Base-by-base conservation (phyloP, 2,888 invertebrate species). In the Lissonota sp. region DNA sequence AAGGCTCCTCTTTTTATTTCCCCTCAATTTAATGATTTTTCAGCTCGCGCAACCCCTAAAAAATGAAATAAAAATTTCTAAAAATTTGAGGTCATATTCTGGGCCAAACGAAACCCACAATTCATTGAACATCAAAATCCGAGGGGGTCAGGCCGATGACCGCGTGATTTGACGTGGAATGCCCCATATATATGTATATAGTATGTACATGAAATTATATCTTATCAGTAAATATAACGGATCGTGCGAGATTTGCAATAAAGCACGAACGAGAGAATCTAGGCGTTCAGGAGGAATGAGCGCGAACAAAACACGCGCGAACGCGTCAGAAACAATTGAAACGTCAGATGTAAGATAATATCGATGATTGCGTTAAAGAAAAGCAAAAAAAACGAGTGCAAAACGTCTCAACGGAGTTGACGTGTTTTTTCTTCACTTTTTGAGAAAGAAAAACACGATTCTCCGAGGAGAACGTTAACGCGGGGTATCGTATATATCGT, bases 181-280 rank as follows among this genome's bases (percentile, higher is more conserved):
- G n/a, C n/a, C n/a, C n/a, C n/a, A 63, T 63, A 63, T 53, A 39
- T 42, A 26, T 44, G 1, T 10, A 37, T 26, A 53, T 72, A 26
- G 3, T 78, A 72, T n/a, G n/a, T n/a, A n/a, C 78, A 71, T 71
- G 71, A 62, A 63, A 51, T 75, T 74, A 26, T 26, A 79, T 70
- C 73, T 79, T 79, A 79, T 79, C 79, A 39, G n/a, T 44, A 37
- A 10, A 44, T 46, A n/a, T 46, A 8, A 12, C 6, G 10, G 7
- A 57, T 49, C 39, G 39, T 3, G 40, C 8, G 37, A 67, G 53
- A 75, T 73, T n/a, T 39, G 64, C 46, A 64, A 40, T 57, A 57
- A 63, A 62, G 42, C 42, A 42, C 40, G 42, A 42, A 40, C 40
- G 16, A 40, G 14, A 44, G 60, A 60, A 37, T 14, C 6, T 7